phyloP scores from a whole-genome alignment of 2,888 invertebrate genomes.

The Phaedon cochleariae region DNA sequence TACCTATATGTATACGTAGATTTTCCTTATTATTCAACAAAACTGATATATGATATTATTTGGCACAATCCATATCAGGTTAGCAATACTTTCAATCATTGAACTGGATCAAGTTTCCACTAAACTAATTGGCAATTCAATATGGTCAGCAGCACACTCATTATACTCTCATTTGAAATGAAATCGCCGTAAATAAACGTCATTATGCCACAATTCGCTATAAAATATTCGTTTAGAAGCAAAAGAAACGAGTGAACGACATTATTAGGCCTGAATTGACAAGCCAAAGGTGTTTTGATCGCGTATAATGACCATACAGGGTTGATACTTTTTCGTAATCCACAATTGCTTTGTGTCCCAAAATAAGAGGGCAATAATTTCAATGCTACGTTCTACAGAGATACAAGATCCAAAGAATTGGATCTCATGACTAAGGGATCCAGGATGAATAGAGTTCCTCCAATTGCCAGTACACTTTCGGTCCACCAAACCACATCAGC shows the following conservation, averaged over 20 bases:
- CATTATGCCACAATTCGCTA: constrained; percentile 12
- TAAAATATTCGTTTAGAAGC: constrained; percentile 18
- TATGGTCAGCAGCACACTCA: background rate
- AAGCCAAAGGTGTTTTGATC: background rate
- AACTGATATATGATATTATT: background rate
- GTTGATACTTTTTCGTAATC: too few relatives aligned
- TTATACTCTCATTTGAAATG: constrained; percentile 13
- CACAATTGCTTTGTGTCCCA: too few relatives aligned
- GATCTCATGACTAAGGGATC: too few relatives aligned
- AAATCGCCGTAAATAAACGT: constrained; percentile 16
- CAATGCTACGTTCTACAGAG: too few relatives aligned
- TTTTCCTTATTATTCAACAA: too few relatives aligned
- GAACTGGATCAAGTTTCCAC: background rate
- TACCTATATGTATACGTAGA: too few relatives aligned
- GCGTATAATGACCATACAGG: background rate
- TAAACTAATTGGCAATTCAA: background rate
- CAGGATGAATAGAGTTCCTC: too few relatives aligned
- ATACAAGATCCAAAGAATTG: too few relatives aligned
- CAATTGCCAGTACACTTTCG: too few relatives aligned
- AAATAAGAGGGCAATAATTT: too few relatives aligned
- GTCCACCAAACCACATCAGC: too few relatives aligned
- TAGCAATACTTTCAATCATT: background rate
- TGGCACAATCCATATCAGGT: background rate
- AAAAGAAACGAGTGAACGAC: constrained; percentile 23
- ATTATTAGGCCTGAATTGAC: constrained; percentile 14